A percentile compares a stretch with the other conserved stretches of the same genome.
Evolutionary conservation across 2,888 invertebrate genomes (phyloP).

Genomic region (Mythimna impura): DNA sequence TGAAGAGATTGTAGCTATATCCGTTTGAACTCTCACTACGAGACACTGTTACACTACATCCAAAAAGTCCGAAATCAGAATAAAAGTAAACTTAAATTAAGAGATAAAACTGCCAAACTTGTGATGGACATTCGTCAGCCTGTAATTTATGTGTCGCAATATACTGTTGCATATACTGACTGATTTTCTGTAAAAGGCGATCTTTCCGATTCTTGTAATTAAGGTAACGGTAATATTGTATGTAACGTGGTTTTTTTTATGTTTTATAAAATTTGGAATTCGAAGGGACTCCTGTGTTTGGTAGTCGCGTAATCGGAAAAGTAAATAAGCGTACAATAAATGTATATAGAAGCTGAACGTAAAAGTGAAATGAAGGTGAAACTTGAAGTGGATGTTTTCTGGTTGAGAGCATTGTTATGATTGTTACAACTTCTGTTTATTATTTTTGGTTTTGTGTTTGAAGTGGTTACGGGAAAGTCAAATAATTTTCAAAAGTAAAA

Average conservation of each 20-base stretch:
- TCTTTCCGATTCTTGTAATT: slow-evolving; percentile 74
- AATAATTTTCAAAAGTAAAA: neutral
- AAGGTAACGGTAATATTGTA: slow-evolving; percentile 59
- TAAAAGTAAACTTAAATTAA: slow-evolving; percentile 63
- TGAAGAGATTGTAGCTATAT: neutral
- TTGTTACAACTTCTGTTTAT: neutral
- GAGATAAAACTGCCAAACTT: slow-evolving; percentile 69
- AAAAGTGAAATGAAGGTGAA: neutral
- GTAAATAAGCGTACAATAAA: slow-evolving; percentile 1
- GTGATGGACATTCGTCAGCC: slow-evolving; percentile 70
- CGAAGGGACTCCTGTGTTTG: slow-evolving; percentile 7
- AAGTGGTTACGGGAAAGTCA: slow-evolving; percentile 9
- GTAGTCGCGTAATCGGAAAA: slow-evolving; percentile 38
- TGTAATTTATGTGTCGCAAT: slow-evolving; percentile 71
- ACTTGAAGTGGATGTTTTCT: neutral
- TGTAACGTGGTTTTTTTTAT: slow-evolving; percentile 39
- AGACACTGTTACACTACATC: slow-evolving; percentile 20
- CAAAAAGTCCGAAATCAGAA: slow-evolving; percentile 19
- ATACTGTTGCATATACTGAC: slow-evolving; percentile 57
- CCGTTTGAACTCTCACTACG: neutral
- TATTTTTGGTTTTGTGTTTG: neutral
- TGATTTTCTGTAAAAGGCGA: slow-evolving; percentile 74
- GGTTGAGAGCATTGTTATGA: slow-evolving; percentile 1
- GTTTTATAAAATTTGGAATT: slow-evolving; percentile 41
- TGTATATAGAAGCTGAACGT: neutral